Percentiles rank a stretch among this genome's conserved stretches.
These are phyloP conservation scores for Matsumyia berberina DNA, from an alignment of 2,888 invertebrate species.

Conservation along the genomic window DNA sequence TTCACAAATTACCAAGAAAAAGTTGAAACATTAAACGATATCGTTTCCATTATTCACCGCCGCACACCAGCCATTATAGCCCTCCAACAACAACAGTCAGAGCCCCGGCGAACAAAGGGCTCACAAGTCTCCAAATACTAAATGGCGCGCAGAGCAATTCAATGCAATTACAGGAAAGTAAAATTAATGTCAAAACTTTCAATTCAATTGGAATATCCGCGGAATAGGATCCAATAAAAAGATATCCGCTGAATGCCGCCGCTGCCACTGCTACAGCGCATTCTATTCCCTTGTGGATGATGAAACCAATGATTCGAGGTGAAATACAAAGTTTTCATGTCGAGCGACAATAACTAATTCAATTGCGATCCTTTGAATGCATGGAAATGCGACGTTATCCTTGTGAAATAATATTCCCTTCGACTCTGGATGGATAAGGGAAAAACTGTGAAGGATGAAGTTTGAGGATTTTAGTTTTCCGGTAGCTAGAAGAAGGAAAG, in stretches of 20 bases:
- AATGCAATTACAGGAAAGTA: conserved; percentile 73
- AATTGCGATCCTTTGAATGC: conserved; percentile 21
- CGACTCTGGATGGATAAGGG: conserved; percentile 1
- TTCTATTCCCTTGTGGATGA: conserved; percentile 46
- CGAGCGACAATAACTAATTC: conserved; percentile 59
- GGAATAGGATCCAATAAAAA: conserved; percentile 52
- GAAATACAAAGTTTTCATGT: conserved; percentile 71
- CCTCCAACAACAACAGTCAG: not conserved
- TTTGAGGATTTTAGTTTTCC: conserved; percentile 24
- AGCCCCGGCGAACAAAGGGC: not conserved
- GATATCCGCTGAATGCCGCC: conserved; percentile 7
- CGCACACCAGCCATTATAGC: conserved; percentile 46
- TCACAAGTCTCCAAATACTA: conserved; percentile 52
- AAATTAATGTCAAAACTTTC: conserved; percentile 76
- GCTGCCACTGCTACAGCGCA: not conserved
- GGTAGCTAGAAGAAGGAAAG: conserved; percentile 2
- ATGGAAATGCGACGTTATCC: conserved; percentile 8
- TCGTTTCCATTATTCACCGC: conserved; percentile 69
- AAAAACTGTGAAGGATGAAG: not conserved
- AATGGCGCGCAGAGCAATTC: conserved; percentile 70
- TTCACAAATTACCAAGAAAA: conserved; percentile 71
- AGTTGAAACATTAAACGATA: conserved; percentile 74
- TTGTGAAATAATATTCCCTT: conserved; percentile 26
- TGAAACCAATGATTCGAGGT: conserved; percentile 59
- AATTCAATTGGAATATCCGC: conserved; percentile 71